phyloP scores from a whole-genome alignment of 2,797 vertebrate genomes.

The Acridotheres tristis region DNA sequence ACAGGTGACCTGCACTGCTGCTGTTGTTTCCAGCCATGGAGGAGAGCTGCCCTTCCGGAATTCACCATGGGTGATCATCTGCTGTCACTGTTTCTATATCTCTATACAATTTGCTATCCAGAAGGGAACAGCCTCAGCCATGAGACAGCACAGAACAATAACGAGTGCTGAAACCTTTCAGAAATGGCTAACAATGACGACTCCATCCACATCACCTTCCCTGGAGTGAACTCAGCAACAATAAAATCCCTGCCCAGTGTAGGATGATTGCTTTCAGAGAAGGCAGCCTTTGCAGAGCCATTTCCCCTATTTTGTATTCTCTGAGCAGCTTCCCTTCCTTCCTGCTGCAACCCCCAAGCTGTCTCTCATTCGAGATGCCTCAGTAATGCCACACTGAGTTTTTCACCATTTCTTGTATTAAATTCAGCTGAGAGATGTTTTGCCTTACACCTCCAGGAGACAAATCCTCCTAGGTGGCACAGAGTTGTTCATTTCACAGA shows the following conservation, averaged over 20 bases:
- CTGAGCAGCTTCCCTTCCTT: not conserved
- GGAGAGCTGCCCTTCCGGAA: slow-evolving; percentile 40
- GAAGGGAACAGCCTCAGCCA: slow-evolving; percentile 32
- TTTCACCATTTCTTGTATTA: not conserved
- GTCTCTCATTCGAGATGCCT: slow-evolving; percentile 3
- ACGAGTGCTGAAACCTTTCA: slow-evolving; percentile 56
- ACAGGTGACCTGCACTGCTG: slow-evolving; percentile 17
- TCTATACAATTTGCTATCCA: slow-evolving; percentile 58
- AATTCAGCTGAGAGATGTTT: not conserved
- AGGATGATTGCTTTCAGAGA: slow-evolving; percentile 59
- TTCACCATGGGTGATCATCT: slow-evolving; percentile 61
- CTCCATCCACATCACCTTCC: slow-evolving; percentile 67
- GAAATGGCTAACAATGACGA: slow-evolving; percentile 41
- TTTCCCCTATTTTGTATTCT: slow-evolving; percentile 50
- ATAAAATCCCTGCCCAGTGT: slow-evolving; percentile 48
- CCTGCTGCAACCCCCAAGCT: not conserved
- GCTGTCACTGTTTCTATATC: slow-evolving; percentile 68
- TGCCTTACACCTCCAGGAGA: not conserved
- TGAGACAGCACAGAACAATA: slow-evolving; percentile 66
- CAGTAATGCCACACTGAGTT: not conserved
- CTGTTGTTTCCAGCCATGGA: slow-evolving; percentile 13
- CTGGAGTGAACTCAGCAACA: slow-evolving; percentile 57
- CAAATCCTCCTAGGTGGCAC: not conserved
- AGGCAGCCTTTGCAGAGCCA: slow-evolving; percentile 57
- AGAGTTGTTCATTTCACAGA: not conserved